Evolutionary conservation across 2,113 vertebrate species (phyloP).

Genomic region (Mola mola): DNA sequence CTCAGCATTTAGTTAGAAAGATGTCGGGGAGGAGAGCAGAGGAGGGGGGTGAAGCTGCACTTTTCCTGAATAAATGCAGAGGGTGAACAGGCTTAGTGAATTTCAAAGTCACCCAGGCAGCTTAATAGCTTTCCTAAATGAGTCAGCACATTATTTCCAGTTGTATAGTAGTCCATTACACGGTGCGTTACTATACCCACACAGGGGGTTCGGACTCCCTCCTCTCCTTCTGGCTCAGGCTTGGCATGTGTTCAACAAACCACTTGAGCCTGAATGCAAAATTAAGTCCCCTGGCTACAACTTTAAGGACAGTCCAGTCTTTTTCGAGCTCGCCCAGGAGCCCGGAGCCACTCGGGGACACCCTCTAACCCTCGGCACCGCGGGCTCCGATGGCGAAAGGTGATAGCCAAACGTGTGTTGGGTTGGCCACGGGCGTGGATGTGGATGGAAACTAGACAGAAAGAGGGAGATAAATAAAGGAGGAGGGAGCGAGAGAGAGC

Average conservation of each 20-base stretch:
- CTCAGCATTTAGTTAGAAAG: conserved; percentile 56
- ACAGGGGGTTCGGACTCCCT: conserved; percentile 43
- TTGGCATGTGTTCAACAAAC: conserved; percentile 75
- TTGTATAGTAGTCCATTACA: conserved; percentile 78
- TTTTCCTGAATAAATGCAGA: conserved; percentile 66
- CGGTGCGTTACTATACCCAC: conserved; percentile 61
- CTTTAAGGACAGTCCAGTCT: conserved; percentile 61
- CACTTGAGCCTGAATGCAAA: conserved; percentile 75
- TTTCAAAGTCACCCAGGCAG: conserved; percentile 77
- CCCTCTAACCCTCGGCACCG: conserved; percentile 30
- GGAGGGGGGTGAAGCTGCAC: conserved; percentile 39
- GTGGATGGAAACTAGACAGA: conserved; percentile 55
- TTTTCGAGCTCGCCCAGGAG: conserved; percentile 46
- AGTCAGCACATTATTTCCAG: conserved; percentile 79
- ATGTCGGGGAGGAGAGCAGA: conserved; percentile 29
- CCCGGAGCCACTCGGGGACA: conserved; percentile 37
- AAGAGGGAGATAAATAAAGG: conserved; percentile 63
- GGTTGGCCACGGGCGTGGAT: conserved; percentile 41
- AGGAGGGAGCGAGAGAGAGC: conserved; percentile 63
- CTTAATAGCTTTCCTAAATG: conserved; percentile 77
- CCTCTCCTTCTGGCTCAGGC: conserved; percentile 48
- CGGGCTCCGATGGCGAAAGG: conserved; percentile 48
- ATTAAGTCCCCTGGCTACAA: conserved; percentile 58
- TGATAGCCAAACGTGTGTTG: conserved; percentile 54
- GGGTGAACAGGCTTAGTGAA: conserved; percentile 72